A percentile compares a stretch with the other conserved stretches of the same genome.
Conservation (phyloP, 2,113 vertebrate species). For the Otocyon megalotis region DNA sequence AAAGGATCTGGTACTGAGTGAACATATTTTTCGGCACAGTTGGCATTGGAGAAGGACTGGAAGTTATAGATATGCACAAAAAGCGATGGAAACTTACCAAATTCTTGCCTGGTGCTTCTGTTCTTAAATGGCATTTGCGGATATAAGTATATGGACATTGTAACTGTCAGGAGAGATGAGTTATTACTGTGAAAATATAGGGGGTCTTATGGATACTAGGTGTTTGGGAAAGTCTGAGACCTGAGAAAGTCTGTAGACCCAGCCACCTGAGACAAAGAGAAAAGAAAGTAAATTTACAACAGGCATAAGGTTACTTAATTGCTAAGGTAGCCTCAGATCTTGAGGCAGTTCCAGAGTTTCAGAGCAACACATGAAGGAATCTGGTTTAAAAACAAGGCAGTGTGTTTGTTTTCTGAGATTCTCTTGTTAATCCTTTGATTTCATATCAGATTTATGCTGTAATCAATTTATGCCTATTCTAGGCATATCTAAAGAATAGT, state of each 20-base stretch:
- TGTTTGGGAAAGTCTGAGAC: background rate
- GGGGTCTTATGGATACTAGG: background rate
- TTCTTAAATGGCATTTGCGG: background rate
- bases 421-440: constrained; percentile 11
- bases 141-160: background rate
- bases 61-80: background rate
- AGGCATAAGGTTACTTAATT: background rate
- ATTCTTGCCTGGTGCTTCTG: background rate
- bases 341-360: background rate
- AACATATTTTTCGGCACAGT: background rate
- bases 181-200: background rate
- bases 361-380: background rate
- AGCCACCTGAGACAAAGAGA: background rate
- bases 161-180: background rate
- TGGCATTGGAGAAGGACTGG: background rate
- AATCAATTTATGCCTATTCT: background rate
- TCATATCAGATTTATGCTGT: background rate
- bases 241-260: background rate
- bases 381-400: background rate
- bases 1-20: background rate
- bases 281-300: background rate
- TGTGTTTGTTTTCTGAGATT: background rate
- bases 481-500: background rate
- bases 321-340: background rate
- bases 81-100: background rate